phyloP scores from a whole-genome alignment of 1,140 invertebrate species.

The Heliconius hermathena region DNA sequence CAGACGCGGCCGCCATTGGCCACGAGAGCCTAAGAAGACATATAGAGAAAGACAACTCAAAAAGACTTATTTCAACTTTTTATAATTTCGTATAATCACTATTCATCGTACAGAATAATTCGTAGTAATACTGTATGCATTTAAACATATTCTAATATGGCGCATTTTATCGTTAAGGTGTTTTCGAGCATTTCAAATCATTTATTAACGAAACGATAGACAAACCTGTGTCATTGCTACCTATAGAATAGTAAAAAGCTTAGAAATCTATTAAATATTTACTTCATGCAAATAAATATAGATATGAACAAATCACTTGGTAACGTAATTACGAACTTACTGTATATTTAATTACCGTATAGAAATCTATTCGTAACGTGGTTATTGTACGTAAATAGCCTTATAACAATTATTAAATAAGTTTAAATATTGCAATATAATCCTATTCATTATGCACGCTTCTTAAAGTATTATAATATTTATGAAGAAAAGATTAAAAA shows the following conservation, averaged over 20 bases:
- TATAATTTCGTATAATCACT: no score
- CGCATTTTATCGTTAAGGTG: neutral
- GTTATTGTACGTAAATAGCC: neutral
- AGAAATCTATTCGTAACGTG: neutral
- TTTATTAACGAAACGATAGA: neutral
- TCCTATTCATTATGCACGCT: slow-evolving; percentile 2
- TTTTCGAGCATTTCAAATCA: neutral
- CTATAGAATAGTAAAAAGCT: neutral
- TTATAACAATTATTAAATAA: neutral
- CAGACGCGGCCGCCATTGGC: no score
- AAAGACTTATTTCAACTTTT: no score
- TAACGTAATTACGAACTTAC: neutral
- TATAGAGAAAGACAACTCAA: no score
- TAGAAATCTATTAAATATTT: neutral
- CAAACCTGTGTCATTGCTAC: neutral
- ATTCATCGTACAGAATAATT: neutral
- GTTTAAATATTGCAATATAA: slow-evolving; percentile 5
- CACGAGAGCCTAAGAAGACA: no score
- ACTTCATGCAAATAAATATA: slow-evolving; percentile 7
- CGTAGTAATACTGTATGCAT: neutral
- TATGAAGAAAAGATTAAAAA: neutral
- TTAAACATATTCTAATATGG: slow-evolving; percentile 14
- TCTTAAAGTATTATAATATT: neutral
- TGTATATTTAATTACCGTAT: neutral
- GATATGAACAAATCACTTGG: neutral